Evolutionary conservation across 2,888 invertebrate species (phyloP).

Genomic region (Maniola hyperantus): DNA sequence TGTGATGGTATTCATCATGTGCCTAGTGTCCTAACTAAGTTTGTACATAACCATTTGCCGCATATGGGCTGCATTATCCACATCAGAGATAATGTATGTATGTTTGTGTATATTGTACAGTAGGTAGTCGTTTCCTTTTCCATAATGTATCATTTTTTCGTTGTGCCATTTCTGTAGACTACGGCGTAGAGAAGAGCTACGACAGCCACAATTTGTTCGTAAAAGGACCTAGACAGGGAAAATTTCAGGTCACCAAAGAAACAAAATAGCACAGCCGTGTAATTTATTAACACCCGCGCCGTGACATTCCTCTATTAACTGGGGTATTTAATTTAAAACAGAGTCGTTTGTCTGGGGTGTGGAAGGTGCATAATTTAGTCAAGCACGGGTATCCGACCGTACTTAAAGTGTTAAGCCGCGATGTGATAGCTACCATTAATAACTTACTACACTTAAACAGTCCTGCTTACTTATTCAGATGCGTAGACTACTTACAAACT

Average conservation of each 20-base stretch:
- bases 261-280: not conserved
- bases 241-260: not conserved
- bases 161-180: not conserved
- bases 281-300: conserved; percentile 18
- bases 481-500: conserved; percentile 40
- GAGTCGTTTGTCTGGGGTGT: conserved; percentile 51
- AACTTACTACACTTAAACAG: conserved; percentile 52
- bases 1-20: no score
- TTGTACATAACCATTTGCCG: no score
- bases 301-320: conserved; percentile 20
- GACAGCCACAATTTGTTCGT: not conserved
- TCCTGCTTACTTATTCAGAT: conserved; percentile 58
- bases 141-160: no score
- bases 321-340: conserved; percentile 46
- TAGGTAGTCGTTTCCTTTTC: no score
- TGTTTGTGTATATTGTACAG: no score
- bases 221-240: not conserved
- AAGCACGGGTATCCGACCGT: conserved; percentile 55
- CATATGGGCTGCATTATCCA: not conserved
- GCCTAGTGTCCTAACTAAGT: no score
- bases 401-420: conserved; percentile 68
- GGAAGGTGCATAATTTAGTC: conserved; percentile 61
- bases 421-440: conserved; percentile 64
- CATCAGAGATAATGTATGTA: no score
- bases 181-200: not conserved